A percentile compares a stretch with the other conserved stretches of the same genome.
Evolutionary conservation across 1,140 invertebrate species (phyloP).

Genomic region (Epicauta chinensis): DNA sequence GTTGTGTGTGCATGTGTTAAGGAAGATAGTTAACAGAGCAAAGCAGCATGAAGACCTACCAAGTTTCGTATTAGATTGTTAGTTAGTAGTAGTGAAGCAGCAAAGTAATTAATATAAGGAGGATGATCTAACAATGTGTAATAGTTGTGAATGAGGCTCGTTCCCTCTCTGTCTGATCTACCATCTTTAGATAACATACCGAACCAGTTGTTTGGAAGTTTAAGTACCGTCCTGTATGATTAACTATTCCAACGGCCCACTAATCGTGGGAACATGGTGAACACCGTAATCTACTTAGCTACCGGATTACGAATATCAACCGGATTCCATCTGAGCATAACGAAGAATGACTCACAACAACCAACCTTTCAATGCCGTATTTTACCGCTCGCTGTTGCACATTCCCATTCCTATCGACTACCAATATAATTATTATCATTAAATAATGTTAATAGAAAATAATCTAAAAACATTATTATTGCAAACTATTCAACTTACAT

Average conservation of each 20-base stretch:
- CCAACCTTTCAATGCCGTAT: too few relatives aligned
- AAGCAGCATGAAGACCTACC: too few relatives aligned
- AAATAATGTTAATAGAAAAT: too few relatives aligned
- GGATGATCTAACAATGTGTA: slow-evolving; percentile 16
- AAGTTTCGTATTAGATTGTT: too few relatives aligned
- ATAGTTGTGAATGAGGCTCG: slow-evolving; percentile 6
- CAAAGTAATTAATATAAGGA: slow-evolving; percentile 6
- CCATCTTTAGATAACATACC: slow-evolving; percentile 14
- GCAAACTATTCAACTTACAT: too few relatives aligned
- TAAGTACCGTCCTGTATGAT: slow-evolving; percentile 21
- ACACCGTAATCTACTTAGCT: slow-evolving; percentile 26
- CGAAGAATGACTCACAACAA: slow-evolving; percentile 21
- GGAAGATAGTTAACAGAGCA: too few relatives aligned
- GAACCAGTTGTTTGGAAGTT: slow-evolving; percentile 16
- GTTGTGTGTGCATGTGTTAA: too few relatives aligned
- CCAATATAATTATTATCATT: too few relatives aligned
- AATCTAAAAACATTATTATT: too few relatives aligned
- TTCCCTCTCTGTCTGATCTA: background rate
- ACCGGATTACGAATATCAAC: slow-evolving; percentile 26
- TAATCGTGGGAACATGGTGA: slow-evolving; percentile 25
- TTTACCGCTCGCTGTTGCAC: too few relatives aligned
- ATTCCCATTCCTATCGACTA: too few relatives aligned
- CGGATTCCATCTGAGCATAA: slow-evolving; percentile 24
- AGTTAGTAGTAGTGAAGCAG: too few relatives aligned
- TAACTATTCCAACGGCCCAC: slow-evolving; percentile 21